Evolutionary conservation across 64 coral and sea anemone genomes (phyloP), one percentile per base, ranked within the genome.

Genomic region (Exaiptasia diaphana): DNA sequence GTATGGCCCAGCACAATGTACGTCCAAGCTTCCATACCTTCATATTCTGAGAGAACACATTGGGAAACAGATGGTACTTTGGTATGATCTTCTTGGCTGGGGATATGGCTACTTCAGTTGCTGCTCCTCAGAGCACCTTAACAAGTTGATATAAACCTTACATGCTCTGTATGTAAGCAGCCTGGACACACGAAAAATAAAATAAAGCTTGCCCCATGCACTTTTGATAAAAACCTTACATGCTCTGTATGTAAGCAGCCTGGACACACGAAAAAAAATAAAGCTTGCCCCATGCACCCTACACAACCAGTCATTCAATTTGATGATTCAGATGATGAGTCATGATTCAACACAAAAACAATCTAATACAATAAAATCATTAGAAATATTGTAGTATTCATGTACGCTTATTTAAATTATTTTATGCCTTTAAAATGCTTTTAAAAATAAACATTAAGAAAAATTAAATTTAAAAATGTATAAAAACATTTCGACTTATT

Each of bases 241-340:
- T 67, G 62, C 33, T 67, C 62, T 67, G 62, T 38, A 30, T 67
- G 62, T 29, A 30, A 67, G 1, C 62, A 67, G 35, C 27, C 24
- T 28, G 62, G 62, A 1, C 62, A 4, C 62, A 67, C 62, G 33
- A 67, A 67, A 29, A 67, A 67, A 67, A 67, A 67, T 26, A 67
- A 38, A 26, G 62, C 15, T 26, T 67, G 62, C 33, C 24, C 62
- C 35, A 2, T 67, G 24, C 62, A 67, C 62, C 62, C 62, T 38
- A 28, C 62, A 21, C 62, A 67, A 26, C 62, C 62, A 67, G 28
- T 29, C 18, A 67, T 4, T 5, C 27, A 34, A 67, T 67, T 67
- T 67, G 35, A 67, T 67, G 62, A 67, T 30, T 67, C 62, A 34
- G 62, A 67, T 67, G 62, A 67, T 67, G 62, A 67, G 50, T n/a